Conservation (phyloP, 1,140 invertebrate species). For the Planococcus citri region DNA sequence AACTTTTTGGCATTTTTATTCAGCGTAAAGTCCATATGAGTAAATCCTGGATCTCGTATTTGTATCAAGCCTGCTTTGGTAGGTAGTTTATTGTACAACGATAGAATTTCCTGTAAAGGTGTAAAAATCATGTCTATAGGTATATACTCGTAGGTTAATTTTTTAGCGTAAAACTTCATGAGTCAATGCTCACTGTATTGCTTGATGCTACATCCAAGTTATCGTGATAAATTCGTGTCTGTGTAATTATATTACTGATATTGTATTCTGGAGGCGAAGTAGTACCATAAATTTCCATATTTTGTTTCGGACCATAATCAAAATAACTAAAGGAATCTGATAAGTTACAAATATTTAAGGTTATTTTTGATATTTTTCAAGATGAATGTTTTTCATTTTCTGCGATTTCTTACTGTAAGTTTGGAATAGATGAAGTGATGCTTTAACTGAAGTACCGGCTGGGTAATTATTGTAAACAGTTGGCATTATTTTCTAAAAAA, state of each 20-base stretch:
- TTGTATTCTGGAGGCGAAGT: conserved; percentile 42
- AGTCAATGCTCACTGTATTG: too few species aligned
- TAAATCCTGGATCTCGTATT: conserved; percentile 43
- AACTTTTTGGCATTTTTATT: conserved; percentile 43
- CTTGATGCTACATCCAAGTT: too few species aligned
- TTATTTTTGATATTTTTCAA: too few species aligned
- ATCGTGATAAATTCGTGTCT: conserved; percentile 44
- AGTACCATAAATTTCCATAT: conserved; percentile 36
- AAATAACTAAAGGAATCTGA: conserved; percentile 23
- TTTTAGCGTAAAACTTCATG: too few species aligned
- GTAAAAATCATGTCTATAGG: background rate
- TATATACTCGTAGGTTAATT: too few species aligned
- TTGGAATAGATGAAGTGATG: too few species aligned
- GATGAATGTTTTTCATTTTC: too few species aligned
- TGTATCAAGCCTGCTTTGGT: conserved; percentile 42
- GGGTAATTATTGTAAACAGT: background rate
- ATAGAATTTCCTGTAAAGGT: conserved; percentile 40
- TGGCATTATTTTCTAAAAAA: background rate
- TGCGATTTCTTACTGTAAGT: too few species aligned
- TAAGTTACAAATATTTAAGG: too few species aligned
- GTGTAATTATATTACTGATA: conserved; percentile 40
- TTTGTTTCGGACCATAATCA: conserved; percentile 34
- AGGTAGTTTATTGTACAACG: conserved; percentile 39
- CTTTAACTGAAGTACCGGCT: background rate
- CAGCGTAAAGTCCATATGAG: conserved; percentile 54